Conservation (phyloP, 2,888 invertebrate species). For the Drosophila subquinaria region DNA sequence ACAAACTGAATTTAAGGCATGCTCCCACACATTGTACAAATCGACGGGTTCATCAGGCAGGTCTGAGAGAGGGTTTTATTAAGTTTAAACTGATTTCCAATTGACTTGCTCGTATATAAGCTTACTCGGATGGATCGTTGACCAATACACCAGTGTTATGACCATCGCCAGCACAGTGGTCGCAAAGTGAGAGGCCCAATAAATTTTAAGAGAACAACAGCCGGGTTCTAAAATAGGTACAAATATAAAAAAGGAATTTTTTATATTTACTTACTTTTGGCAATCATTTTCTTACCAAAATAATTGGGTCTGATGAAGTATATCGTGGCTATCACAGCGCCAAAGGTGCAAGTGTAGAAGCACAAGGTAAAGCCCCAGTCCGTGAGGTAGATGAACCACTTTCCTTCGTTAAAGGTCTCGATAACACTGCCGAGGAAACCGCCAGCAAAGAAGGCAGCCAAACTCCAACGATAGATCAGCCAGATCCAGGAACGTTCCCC, state of each 20-base stretch:
- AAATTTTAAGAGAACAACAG: constrained; percentile 85
- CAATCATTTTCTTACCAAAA: constrained; percentile 45
- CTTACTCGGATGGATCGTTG: constrained; percentile 80
- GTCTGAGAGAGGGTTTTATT: constrained; percentile 19
- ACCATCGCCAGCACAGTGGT: constrained; percentile 88
- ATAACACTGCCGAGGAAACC: too few species aligned
- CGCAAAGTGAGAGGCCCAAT: constrained; percentile 88
- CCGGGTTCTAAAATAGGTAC: constrained; percentile 50
- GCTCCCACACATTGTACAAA: constrained; percentile 87
- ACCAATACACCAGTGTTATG: constrained; percentile 92
- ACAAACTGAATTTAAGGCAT: constrained; percentile 90
- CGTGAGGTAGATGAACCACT: constrained; percentile 79
- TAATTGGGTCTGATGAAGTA: constrained; percentile 69
- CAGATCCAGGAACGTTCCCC: too few species aligned
- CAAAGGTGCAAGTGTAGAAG: constrained; percentile 72
- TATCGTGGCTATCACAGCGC: constrained; percentile 82
- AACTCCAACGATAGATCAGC: too few species aligned
- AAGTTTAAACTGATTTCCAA: background rate
- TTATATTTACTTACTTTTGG: too few species aligned
- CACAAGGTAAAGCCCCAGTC: constrained; percentile 84
- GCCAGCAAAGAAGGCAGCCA: too few species aligned
- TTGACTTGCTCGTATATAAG: background rate
- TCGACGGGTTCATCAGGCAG: constrained; percentile 46
- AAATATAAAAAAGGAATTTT: too few species aligned
- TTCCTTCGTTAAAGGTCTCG: too few species aligned